These are phyloP conservation scores for Ramphastos sulfuratus DNA, from an alignment of 2,113 vertebrate genomes.

Conservation along the genomic window DNA sequence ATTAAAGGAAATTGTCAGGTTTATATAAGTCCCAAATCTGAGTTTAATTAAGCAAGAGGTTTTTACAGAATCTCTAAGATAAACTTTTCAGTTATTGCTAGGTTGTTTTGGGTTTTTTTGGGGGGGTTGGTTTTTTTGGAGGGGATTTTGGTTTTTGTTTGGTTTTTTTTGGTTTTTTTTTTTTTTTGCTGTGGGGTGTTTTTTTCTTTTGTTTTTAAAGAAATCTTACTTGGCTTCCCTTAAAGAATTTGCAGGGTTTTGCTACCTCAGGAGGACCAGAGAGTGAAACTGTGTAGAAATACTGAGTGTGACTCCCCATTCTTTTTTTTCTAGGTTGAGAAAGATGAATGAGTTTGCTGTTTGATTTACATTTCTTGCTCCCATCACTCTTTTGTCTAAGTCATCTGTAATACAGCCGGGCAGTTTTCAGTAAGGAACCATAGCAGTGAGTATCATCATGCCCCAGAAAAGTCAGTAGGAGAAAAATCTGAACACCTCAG, in stretches of 20 bases:
- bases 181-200: neutral
- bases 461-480: neutral
- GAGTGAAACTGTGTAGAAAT: constrained; percentile 45
- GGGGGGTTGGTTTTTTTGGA: neutral
- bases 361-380: constrained; percentile 2
- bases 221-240: constrained; percentile 36
- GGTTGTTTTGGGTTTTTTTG: neutral
- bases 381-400: neutral
- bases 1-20: constrained; percentile 61
- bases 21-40: constrained; percentile 28
- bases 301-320: neutral
- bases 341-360: constrained; percentile 9
- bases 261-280: constrained; percentile 13
- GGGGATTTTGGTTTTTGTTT: too few relatives aligned
- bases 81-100: neutral
- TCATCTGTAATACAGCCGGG: neutral
- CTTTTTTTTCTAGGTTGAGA: constrained; percentile 34
- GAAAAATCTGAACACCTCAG: neutral
- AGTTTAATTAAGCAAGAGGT: neutral
- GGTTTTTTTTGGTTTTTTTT: neutral
- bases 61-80: constrained; percentile 3
- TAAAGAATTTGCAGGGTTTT: constrained; percentile 9
- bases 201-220: neutral
- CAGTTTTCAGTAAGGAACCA: neutral
- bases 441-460: neutral